Conservation (phyloP, 2,888 invertebrate genomes). For the Stegophylla sp. region DNA sequence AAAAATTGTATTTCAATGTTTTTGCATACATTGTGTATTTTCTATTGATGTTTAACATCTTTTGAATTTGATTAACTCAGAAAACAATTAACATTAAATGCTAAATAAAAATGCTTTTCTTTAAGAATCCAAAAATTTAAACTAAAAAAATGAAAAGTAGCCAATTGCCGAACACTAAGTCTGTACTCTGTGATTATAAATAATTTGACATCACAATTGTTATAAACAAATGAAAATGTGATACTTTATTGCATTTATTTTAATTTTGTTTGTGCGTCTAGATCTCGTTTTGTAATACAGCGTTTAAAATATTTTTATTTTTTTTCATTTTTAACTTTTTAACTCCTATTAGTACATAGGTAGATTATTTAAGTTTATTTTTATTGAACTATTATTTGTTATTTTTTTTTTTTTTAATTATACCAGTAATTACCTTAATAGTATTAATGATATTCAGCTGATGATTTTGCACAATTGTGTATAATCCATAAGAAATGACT, state of each 20-base stretch:
- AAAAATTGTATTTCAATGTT: too few relatives aligned
- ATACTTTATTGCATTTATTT: conserved; percentile 42
- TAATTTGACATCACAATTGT: conserved; percentile 31
- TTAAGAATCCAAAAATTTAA: background rate
- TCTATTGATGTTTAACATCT: too few relatives aligned
- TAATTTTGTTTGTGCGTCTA: background rate
- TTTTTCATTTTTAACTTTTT: conserved; percentile 17
- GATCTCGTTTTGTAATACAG: conserved; percentile 27
- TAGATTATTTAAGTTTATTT: conserved; percentile 18
- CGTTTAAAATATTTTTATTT: conserved; percentile 18
- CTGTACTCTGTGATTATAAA: conserved; percentile 18
- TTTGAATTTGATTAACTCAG: too few relatives aligned
- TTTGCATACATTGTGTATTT: too few relatives aligned
- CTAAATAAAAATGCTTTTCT: background rate
- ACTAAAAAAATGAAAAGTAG: background rate
- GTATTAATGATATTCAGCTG: conserved; percentile 3
- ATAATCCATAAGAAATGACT: background rate
- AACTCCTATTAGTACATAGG: conserved; percentile 24
- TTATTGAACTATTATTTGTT: background rate
- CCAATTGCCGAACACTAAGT: conserved; percentile 15
- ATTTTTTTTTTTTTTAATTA: conserved; percentile 10
- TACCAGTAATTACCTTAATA: background rate
- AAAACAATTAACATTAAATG: background rate
- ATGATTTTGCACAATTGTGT: background rate
- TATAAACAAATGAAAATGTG: conserved; percentile 19